Evolutionary conservation across 2,888 invertebrate species (phyloP), one percentile per base, ranked within the genome.

Genomic region (Acleris cristana): DNA sequence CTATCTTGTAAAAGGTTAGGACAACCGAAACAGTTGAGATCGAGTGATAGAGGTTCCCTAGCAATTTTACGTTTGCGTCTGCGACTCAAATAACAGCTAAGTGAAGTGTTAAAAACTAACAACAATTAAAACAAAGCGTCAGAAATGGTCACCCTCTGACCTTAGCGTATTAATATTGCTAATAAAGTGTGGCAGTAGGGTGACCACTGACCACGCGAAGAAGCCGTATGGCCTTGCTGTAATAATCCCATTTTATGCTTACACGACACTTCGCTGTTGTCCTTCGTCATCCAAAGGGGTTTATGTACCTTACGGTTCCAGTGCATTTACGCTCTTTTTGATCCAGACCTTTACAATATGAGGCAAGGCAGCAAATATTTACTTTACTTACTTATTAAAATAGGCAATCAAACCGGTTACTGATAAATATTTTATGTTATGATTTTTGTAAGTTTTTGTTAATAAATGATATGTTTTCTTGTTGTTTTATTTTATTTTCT

Each of bases 171-270:
- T 60, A 60, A 19, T 21, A 60, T 34, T 10, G 59, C 16, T 12
- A 10, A 30, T 23, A 51, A 60, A 30, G 51, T 60, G 59, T 23
- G 59, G 59, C 59, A 60, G 59, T 60, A 60, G 59, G 59, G 59
- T 60, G 59, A 60, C 59, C 59, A 60, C 34, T 60, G 59, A 51
- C 59, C 59, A 60, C 51, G 51, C 26, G 19, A 5, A 19, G 59
- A 60, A 60, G 59, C 59, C 59, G 30, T 60, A 60, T n/a, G 59
- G 59, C 59, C 59, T 60, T 60, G 59, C 59, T 51, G 26, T 51
- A 5, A 19, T 60, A 60, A 60, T 60, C 59, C 21, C 34, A 60
- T 60, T 60, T 60, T 34, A 51, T 51, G 19, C 49, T 44, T 48
- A 26, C 30, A 60, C 58, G 16, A 10, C 58, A 59, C 18, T 26